phyloP scores from a whole-genome alignment of 2,797 vertebrate genomes.

The Gorsachius magnificus region DNA sequence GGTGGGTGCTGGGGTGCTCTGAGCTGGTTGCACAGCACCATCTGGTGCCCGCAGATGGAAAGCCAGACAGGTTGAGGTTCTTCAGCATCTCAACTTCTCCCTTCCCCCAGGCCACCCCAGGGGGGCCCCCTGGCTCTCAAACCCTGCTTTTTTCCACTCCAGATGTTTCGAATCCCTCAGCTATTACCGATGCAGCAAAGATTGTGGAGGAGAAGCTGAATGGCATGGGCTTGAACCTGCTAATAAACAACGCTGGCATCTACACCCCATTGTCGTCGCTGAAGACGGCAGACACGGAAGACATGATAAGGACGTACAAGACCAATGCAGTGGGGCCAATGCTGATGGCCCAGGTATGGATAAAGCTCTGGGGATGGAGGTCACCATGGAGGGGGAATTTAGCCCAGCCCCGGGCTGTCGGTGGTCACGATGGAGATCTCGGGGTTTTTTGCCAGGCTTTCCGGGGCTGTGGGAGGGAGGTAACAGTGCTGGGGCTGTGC shows the following conservation, averaged over 20 bases:
- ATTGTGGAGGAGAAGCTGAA: conserved; percentile 40
- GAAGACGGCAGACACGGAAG: background rate
- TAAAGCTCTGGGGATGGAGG: background rate
- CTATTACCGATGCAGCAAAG: background rate
- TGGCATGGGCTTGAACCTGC: conserved; percentile 37
- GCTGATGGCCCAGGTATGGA: conserved; percentile 48
- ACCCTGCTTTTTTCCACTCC: background rate
- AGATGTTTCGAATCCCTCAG: conserved; percentile 24
- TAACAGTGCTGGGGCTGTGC: background rate
- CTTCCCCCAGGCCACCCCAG: too few relatives aligned
- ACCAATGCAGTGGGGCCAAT: conserved; percentile 51
- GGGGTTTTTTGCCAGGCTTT: background rate
- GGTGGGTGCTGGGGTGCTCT: background rate
- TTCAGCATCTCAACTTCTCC: background rate
- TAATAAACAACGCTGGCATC: conserved; percentile 48
- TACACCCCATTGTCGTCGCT: background rate
- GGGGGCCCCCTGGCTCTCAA: background rate
- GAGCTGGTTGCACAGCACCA: conserved; percentile 24
- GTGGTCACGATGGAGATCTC: accelerated
- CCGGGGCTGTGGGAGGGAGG: accelerated
- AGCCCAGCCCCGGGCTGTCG: accelerated
- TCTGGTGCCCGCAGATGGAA: background rate
- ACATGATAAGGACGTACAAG: conserved; percentile 26
- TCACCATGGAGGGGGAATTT: background rate
- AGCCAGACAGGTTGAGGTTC: too few relatives aligned